Evolutionary conservation across 2,797 vertebrate species (phyloP), one percentile per base, ranked within the genome.

Genomic region (Eidolon dupreanum): DNA sequence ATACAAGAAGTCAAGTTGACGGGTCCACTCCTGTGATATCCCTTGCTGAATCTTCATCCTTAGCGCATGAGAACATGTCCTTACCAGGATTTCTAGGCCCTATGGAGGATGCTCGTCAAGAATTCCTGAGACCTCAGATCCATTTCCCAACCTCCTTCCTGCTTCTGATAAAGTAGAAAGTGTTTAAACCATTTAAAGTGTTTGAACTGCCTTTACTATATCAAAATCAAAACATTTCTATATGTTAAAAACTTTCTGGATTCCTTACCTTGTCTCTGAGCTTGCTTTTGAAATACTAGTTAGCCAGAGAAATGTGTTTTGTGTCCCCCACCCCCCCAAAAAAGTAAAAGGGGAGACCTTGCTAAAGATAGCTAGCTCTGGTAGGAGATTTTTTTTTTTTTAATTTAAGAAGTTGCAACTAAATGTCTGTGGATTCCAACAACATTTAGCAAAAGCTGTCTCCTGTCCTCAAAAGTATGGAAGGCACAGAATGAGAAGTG

Each of bases 261-360:
- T 95, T 92, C 61, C n/a, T 90, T 82, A 33, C 57, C 55, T 94
- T 84, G 84, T 93, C 66, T 93, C 66, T 15, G 51, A 75, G 88
- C 65, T 97, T 90, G 68, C 51, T 90, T 86, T 88, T 73, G 84
- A 96, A 96, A 81, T 88, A 82, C 71, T 92, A 95, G 90, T 96
- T 96, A 96, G 84, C 55, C 49, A 71, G 83, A 92, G 63, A 86
- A 93, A 94, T 71, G 31, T 79, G 28, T 65, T 95, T 92, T 43
- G 12, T 88, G 61, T 83, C 95, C 95, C 57, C 59, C 13, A 12
- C 46, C 3, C 46, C 46, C 0, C 3, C 85, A 88, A 94, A 65
- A 85, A 65, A 49, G 24, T 51, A 77, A 73, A 83, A 98, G 9
- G 38, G 83, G 57, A 96, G 82, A 85, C 51, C 84, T 91, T 16